Evolutionary conservation across 2,113 vertebrate genomes (phyloP).

Genomic region (Boulengeromyrus knoepffleri): DNA sequence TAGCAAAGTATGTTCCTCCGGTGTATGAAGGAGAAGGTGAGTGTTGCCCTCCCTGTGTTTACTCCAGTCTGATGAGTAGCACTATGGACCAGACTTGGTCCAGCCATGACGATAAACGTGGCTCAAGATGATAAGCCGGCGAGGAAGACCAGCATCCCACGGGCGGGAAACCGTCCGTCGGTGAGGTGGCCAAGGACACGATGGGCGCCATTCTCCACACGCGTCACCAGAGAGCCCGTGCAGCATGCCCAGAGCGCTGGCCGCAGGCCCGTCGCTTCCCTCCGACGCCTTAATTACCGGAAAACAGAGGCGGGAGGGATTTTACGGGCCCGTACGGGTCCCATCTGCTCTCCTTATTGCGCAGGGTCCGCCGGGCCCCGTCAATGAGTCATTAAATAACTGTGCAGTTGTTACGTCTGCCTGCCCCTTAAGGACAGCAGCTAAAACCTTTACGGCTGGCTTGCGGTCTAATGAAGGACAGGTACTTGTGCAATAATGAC

Average conservation of each 20-base stretch:
- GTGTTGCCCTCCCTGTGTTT: not conserved
- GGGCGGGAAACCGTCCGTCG: no score
- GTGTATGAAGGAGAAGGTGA: not conserved
- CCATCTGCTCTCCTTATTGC: constrained; percentile 22
- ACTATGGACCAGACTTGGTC: not conserved
- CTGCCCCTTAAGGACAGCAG: not conserved
- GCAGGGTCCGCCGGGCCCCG: not conserved
- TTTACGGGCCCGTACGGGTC: not conserved
- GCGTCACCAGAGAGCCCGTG: not conserved
- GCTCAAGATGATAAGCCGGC: not conserved
- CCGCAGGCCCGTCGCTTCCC: not conserved
- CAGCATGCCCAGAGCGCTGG: not conserved
- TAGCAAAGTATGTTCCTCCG: not conserved
- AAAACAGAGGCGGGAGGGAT: constrained; percentile 12
- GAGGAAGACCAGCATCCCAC: not conserved
- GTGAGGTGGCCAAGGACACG: not conserved
- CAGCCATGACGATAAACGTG: not conserved
- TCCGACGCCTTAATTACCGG: constrained; percentile 13
- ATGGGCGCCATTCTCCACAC: not conserved
- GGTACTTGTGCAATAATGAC: not conserved
- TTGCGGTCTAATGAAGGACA: not conserved
- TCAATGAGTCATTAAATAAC: constrained; percentile 14
- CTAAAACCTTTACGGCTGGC: not conserved
- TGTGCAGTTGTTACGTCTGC: not conserved
- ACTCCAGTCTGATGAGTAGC: not conserved